Conservation (phyloP, 2,797 vertebrate species). For the Hemitrygon akajei region DNA sequence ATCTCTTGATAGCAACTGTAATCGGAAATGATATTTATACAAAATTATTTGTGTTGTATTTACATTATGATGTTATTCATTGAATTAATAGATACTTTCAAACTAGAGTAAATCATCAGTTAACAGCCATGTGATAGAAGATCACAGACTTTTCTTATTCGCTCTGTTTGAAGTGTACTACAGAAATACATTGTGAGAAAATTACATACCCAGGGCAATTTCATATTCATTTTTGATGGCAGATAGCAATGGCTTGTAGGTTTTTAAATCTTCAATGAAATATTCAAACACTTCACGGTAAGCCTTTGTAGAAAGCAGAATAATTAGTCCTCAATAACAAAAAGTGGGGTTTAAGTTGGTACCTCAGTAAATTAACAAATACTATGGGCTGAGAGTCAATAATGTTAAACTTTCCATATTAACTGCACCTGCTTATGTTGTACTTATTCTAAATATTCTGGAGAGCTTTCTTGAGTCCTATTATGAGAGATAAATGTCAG, state of each 20-base stretch:
- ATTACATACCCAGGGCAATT: constrained; percentile 61
- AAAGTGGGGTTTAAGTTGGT: too few species aligned
- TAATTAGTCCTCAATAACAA: not conserved
- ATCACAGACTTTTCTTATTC: not conserved
- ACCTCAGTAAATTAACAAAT: not conserved
- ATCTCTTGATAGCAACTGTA: not conserved
- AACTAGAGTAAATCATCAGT: not conserved
- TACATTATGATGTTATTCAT: not conserved
- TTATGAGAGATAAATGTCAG: not conserved
- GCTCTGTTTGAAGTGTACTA: too few species aligned
- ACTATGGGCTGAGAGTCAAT: not conserved
- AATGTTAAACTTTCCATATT: not conserved
- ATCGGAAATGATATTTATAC: not conserved
- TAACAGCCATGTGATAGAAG: not conserved
- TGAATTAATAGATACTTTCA: not conserved
- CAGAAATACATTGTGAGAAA: not conserved
- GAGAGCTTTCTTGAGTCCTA: not conserved
- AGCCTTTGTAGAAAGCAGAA: constrained; percentile 53
- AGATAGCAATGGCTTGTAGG: constrained; percentile 71
- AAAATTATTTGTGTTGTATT: not conserved
- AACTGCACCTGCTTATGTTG: not conserved
- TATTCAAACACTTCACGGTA: constrained; percentile 68
- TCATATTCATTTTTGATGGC: constrained; percentile 79
- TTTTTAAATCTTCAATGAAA: constrained; percentile 75
- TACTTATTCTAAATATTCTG: not conserved